Base-by-base conservation (phyloP, 2,797 vertebrate species). In the Anomalospiza imberbis region DNA sequence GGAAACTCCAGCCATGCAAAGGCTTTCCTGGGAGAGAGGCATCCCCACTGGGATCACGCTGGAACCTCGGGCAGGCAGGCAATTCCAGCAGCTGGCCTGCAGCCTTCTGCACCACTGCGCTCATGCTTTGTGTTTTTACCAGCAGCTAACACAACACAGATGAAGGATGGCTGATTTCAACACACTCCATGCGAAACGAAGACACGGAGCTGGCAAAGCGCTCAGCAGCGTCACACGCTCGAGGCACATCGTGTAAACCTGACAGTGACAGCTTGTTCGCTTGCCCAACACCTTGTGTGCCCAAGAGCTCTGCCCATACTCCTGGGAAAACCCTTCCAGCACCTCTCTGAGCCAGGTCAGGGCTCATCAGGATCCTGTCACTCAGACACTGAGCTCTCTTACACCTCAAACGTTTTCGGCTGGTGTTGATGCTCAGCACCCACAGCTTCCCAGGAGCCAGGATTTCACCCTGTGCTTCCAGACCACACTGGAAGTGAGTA, bases 131-230 rank as follows among this genome's bases (percentile, higher is more conserved):
- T 72, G 72, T 1, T 82, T 85, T 36, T 50, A 31, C 32, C 45
- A 9, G 7, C 62, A 54, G 66, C 58, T 42, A 80, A 50, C 12
- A 6, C 51, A 36, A 7, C 32, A 1, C 40, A 51, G 81, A n/a
- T 31, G 84, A 84, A 74, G 84, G 65, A 38, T 5, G 25, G 57
- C 65, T 32, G 62, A 66, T 70, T 77, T 58, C 65, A 66, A 62
- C 73, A 31, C 0, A 0, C 47, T 25, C 40, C 54, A 2, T 10
- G 25, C 58, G 53, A 78, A 75, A 70, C 0, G 0, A 26, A 87
- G 88, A 38, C 55, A 31, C 0, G 0, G 88, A 82, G 75, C 54
- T 88, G 79, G 67, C 40, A n/a, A 42, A 90, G 86, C 22, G 1
- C 50, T 63, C 3, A 0, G 58, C 66, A 81, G 79, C 7, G 0